Evolutionary conservation across 2,113 vertebrate genomes (phyloP).

Genomic region (Clarias gariepinus): DNA sequence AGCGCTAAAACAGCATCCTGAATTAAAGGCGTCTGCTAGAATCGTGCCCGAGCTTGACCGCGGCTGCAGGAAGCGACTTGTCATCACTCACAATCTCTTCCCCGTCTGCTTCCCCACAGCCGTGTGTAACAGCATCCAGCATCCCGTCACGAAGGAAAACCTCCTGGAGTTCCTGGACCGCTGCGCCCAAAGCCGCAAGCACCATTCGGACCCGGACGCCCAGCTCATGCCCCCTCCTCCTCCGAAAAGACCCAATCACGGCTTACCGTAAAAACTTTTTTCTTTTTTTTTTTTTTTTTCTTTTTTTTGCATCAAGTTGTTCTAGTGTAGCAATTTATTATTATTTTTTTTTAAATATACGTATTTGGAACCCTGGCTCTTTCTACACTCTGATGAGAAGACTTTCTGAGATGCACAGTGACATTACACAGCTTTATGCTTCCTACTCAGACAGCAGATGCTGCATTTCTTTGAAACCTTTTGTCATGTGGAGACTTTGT

Average conservation of each 20-base stretch:
- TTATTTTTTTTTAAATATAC: constrained; percentile 30
- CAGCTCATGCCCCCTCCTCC: constrained; percentile 96
- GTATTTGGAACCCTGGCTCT: constrained; percentile 3
- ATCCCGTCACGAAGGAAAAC: constrained; percentile 95
- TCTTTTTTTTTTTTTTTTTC: not conserved
- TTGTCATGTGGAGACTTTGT: constrained; percentile 31
- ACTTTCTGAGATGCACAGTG: constrained; percentile 7
- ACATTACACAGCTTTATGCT: constrained; percentile 28
- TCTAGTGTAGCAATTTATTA: constrained; percentile 50
- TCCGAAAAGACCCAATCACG: constrained; percentile 83
- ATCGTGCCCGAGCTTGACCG: not conserved
- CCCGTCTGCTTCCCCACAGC: constrained; percentile 70
- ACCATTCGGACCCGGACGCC: constrained; percentile 83
- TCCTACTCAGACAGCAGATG: constrained; percentile 14
- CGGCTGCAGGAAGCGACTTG: not conserved
- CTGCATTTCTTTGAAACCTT: constrained; percentile 9
- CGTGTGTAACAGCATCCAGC: constrained; percentile 93
- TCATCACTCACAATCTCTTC: constrained; percentile 39
- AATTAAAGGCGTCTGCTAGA: not conserved
- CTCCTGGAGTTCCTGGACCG: constrained; percentile 91
- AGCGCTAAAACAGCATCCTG: not conserved
- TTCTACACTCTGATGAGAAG: constrained; percentile 5
- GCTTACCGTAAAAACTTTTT: constrained; percentile 68
- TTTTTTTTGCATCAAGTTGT: constrained; percentile 4
- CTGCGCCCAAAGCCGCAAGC: constrained; percentile 79